A percentile compares a stretch with the other conserved stretches of the same genome.
Evolutionary conservation across 2,888 invertebrate species (phyloP).

Genomic region (Tanypteryx hageni): DNA sequence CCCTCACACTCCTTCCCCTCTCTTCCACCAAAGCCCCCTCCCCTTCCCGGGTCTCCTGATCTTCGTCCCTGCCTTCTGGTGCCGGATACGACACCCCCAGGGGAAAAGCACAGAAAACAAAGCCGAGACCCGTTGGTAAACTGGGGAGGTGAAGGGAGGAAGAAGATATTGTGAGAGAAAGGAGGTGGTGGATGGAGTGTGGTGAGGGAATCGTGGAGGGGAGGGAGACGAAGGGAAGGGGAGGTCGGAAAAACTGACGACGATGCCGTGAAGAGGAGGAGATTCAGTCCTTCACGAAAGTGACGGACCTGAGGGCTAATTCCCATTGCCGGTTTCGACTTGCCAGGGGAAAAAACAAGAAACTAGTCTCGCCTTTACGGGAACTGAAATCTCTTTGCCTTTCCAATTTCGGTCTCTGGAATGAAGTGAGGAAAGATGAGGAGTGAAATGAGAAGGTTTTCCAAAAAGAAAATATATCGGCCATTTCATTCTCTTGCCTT

Average conservation of each 20-base stretch:
- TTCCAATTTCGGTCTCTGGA: slow-evolving; percentile 48
- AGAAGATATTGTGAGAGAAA: too few relatives aligned
- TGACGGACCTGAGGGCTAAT: slow-evolving; percentile 35
- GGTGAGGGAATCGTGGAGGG: too few relatives aligned
- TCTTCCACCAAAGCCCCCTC: neutral
- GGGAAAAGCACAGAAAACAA: too few relatives aligned
- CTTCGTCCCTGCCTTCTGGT: neutral
- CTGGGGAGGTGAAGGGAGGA: neutral
- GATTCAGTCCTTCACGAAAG: too few relatives aligned
- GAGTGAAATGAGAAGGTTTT: too few relatives aligned
- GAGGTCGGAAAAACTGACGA: too few relatives aligned
- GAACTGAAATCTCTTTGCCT: slow-evolving; percentile 56
- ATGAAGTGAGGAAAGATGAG: neutral
- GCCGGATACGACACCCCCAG: neutral
- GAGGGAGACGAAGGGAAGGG: too few relatives aligned
- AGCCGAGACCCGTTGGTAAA: neutral
- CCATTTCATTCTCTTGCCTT: too few relatives aligned
- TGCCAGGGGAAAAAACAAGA: neutral
- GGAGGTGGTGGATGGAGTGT: too few relatives aligned
- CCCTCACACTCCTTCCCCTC: neutral
- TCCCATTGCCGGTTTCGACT: slow-evolving; percentile 18
- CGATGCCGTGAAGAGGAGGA: too few relatives aligned
- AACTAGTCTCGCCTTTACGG: slow-evolving; percentile 36
- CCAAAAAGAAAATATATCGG: too few relatives aligned
- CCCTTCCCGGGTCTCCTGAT: neutral